Evolutionary conservation across 2,797 vertebrate species (phyloP).

Genomic region (Hippocampus kuda): DNA sequence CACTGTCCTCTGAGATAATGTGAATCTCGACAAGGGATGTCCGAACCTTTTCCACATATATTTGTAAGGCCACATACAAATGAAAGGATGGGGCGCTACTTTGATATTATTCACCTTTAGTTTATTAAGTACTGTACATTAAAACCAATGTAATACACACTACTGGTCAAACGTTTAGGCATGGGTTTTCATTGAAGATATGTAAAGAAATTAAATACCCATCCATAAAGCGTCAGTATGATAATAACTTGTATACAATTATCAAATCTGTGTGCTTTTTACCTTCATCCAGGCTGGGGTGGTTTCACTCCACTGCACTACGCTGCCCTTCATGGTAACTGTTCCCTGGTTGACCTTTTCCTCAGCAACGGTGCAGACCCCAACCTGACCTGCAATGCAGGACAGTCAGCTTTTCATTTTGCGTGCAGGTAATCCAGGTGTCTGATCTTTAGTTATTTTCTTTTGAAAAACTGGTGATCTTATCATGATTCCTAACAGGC

Average conservation of each 20-base stretch:
- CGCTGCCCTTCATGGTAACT: constrained; percentile 68
- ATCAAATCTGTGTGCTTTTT: constrained; percentile 23
- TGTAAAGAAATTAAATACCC: neutral
- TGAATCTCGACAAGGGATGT: no score
- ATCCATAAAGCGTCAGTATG: neutral
- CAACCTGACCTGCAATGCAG: constrained; percentile 66
- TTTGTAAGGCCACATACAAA: no score
- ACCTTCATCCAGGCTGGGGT: constrained; percentile 64
- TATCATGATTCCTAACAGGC: constrained; percentile 38
- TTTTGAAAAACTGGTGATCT: neutral
- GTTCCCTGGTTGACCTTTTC: constrained; percentile 59
- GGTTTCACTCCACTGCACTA: constrained; percentile 73
- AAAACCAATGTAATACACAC: neutral
- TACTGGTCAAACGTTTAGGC: neutral
- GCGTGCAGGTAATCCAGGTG: constrained; percentile 55
- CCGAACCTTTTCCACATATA: no score
- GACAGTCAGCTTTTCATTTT: constrained; percentile 74
- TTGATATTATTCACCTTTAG: no score
- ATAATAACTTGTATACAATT: neutral
- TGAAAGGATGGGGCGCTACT: no score
- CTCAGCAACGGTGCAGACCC: constrained; percentile 67
- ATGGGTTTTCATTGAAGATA: neutral
- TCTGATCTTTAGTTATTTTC: neutral
- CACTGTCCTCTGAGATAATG: no score
- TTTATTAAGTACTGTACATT: no score